Evolutionary conservation across 2,797 vertebrate species (phyloP), one percentile per base, ranked within the genome.

Genomic region (Okamejei kenojei): DNA sequence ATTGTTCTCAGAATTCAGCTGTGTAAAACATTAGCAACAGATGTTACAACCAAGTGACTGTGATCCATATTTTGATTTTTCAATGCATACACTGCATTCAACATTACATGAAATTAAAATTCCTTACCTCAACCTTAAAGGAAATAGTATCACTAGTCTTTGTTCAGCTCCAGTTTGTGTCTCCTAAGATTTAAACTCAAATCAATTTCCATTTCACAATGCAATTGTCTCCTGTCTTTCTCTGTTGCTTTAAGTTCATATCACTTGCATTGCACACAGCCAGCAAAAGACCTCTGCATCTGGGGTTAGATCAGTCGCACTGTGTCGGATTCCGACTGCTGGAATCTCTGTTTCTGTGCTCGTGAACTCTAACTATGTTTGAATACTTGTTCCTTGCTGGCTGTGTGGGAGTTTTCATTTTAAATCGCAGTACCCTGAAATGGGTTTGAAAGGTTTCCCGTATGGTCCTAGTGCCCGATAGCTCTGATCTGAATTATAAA

Each of bases 321-420:
- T 54, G 13, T 17, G 90, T 26, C 21, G 29, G 71, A 13, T 8
- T 21, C 73, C 54, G 73, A 76, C 68, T 76, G 90, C 35, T 76
- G 23, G 38, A 92, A 58, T 45, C 38, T 76, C 35, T 58, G 8
- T 29, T 45, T 73, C 71, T 68, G 17, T 76, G 68, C 90, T 92
- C 38, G 45, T 26, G 73, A 71, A 92, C 71, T 54, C 23, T 45
- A 92, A 35, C 45, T 92, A 21, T 54, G 90, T 76, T 92, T 45
- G 90, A 76, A 76, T 54, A 29, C 13, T 73, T 54, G 23, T 38
- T 73, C 23, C 90, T 91, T 54, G 35, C 90, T 54, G 71, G 35
- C 68, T 74, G 71, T 92, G 38, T 92, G 90, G 23, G 90, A 74
- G 90, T 74, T 92, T 76, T 71, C 90, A 92, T 92, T 92, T 74